Evolutionary conservation across 2,888 invertebrate species (phyloP).

Genomic region (Boloria selene): DNA sequence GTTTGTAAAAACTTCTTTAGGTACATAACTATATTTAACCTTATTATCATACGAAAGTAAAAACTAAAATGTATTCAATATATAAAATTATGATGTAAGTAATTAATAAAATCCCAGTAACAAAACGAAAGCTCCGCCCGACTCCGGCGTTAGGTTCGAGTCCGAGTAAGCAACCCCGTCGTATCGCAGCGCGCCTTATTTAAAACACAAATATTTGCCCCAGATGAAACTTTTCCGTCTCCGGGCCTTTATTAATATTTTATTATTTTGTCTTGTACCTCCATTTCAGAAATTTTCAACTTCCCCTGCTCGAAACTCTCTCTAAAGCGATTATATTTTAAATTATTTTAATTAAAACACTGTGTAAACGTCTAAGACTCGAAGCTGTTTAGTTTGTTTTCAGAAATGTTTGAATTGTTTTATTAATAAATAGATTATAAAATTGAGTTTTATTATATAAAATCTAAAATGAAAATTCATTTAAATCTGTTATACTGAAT

Average conservation of each 20-base stretch:
- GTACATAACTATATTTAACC: too few species aligned
- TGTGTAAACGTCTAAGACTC: constrained; percentile 69
- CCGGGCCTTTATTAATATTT: constrained; percentile 81
- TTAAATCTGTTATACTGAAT: too few species aligned
- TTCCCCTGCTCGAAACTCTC: constrained; percentile 76
- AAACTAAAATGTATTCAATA: too few species aligned
- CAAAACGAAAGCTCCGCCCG: constrained; percentile 24
- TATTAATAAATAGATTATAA: constrained; percentile 29
- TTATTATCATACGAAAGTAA: too few species aligned
- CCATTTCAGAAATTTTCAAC: constrained; percentile 73
- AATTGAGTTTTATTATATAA: constrained; percentile 11
- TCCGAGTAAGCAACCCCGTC: constrained; percentile 62
- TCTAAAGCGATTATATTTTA: constrained; percentile 81
- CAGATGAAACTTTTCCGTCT: constrained; percentile 78
- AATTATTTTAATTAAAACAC: constrained; percentile 82
- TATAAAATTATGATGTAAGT: too few species aligned
- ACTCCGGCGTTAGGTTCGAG: constrained; percentile 50
- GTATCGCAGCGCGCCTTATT: constrained; percentile 76
- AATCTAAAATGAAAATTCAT: constrained; percentile 2
- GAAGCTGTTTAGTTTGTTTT: constrained; percentile 54
- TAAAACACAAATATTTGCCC: constrained; percentile 80
- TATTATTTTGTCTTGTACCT: constrained; percentile 82
- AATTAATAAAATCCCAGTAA: constrained; percentile 12
- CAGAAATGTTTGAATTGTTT: constrained; percentile 39
- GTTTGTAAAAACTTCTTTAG: too few species aligned